phyloP scores from a whole-genome alignment of 1,140 invertebrate genomes.

The Probaryconus sp. region DNA sequence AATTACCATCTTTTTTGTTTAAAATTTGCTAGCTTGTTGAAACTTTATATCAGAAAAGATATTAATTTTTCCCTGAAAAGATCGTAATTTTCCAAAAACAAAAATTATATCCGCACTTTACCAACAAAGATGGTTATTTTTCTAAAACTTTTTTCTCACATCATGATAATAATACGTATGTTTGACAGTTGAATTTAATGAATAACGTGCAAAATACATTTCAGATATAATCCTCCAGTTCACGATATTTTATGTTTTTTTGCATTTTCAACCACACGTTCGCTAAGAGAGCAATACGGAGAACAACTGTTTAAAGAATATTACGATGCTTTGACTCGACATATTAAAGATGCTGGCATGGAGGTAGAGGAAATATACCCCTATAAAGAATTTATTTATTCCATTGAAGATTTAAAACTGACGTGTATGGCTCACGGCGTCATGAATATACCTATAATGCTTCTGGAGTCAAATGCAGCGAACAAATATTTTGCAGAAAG shows the following conservation, averaged over 20 bases:
- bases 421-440: constrained; percentile 62
- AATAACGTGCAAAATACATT: too few relatives aligned
- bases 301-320: constrained; percentile 62
- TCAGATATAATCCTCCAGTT: constrained; percentile 79
- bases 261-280: constrained; percentile 64
- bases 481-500: constrained; percentile 63
- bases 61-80: too few relatives aligned
- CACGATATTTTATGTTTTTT: constrained; percentile 77
- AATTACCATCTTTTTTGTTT: too few relatives aligned
- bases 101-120: too few relatives aligned
- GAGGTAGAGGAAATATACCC: constrained; percentile 53
- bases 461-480: constrained; percentile 56
- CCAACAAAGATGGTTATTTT: too few relatives aligned
- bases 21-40: too few relatives aligned
- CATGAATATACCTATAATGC: constrained; percentile 66
- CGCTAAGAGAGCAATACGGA: constrained; percentile 52
- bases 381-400: constrained; percentile 59
- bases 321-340: constrained; percentile 45
- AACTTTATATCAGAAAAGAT: too few relatives aligned
- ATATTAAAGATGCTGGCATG: constrained; percentile 45
- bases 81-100: too few relatives aligned
- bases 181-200: too few relatives aligned
- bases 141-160: too few relatives aligned
- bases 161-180: too few relatives aligned
- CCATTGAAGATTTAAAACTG: constrained; percentile 60